Base-by-base conservation (phyloP, 2,797 vertebrate species). In the Typhlichthys eigenmanni region DNA sequence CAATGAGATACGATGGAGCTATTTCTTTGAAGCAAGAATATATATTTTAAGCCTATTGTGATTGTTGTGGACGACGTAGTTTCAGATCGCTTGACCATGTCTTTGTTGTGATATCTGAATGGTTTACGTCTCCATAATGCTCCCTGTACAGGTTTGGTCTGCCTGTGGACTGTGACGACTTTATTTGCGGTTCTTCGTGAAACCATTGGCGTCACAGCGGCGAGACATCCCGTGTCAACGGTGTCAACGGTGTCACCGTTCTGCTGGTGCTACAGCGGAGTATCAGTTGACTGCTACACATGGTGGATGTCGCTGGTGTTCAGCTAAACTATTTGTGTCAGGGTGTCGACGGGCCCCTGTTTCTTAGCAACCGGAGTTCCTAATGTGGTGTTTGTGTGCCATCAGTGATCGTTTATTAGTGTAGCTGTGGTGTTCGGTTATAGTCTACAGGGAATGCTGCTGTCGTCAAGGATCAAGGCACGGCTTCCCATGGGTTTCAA, bases 211-310 rank as follows among this genome's bases (percentile, higher is more conserved):
- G 62, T 83, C 84, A 84, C 68, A 62, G 17, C 83, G 71, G 70
- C 72, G 69, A 34, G 1, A 75, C 82, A 86, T 88, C 77, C 70
- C 80, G 74, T 89, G 78, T 89, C 76, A 62, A 67, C 75, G 63
- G 79, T 74, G 72, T 81, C 58, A 67, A 64, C 53, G 32, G 17
- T 74, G 72, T 81, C 58, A 67, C 66, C 53, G 32, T 75, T 87
- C 66, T 72, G 71, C 74, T 73, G 72, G 68, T 72, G 79, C 67
- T 38, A 81, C 82, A 77, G 73, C 69, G 49, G 46, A 60, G 84
- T 84, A 69, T 91, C 88, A 66, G 72, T 78, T 91, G 80, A 86
- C 86, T 76, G 80, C 84, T 84, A 81, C 83, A 77, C 82, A 83
- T 71, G 74, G 77, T 52, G 57, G 56, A 68, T 60, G 72, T 68